A percentile compares a stretch with the other conserved stretches of the same genome.
Conservation (phyloP, 2,797 vertebrate species). For the Chrysolophus pictus region DNA sequence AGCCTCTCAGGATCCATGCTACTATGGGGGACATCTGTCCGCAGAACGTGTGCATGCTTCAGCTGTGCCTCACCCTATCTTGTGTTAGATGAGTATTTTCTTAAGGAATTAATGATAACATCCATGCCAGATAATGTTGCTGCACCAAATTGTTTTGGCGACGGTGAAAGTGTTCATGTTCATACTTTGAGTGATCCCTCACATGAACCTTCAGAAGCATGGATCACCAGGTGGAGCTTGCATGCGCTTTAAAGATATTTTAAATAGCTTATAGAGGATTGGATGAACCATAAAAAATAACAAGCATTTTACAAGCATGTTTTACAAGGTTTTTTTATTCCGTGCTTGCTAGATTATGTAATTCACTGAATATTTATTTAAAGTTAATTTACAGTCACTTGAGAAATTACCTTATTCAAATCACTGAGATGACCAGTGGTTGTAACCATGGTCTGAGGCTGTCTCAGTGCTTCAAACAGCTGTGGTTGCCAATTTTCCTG, state of each 20-base stretch:
- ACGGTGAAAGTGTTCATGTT: neutral
- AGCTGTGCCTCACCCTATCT: neutral
- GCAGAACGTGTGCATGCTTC: neutral
- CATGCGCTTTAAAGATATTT: neutral
- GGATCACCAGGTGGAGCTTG: neutral
- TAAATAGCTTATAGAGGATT: neutral
- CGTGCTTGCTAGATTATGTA: neutral
- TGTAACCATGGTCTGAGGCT: neutral
- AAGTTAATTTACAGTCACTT: neutral
- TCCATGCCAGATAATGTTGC: neutral
- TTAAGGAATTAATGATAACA: neutral
- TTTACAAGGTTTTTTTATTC: neutral
- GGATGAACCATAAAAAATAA: neutral
- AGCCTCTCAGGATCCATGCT: neutral
- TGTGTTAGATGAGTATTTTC: neutral
- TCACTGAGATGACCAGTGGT: neutral
- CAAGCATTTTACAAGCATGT: neutral
- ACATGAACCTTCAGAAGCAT: neutral
- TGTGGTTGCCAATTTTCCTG: neutral
- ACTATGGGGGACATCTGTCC: constrained; percentile 7
- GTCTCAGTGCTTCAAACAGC: fast-evolving
- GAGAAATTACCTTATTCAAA: fast-evolving
- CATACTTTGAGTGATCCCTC: neutral
- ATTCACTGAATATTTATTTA: neutral
- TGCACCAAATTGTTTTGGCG: neutral